Percentiles rank a stretch among this genome's conserved stretches.
Evolutionary conservation across 1,140 invertebrate species (phyloP).

Genomic region (Onthophagus taurus): DNA sequence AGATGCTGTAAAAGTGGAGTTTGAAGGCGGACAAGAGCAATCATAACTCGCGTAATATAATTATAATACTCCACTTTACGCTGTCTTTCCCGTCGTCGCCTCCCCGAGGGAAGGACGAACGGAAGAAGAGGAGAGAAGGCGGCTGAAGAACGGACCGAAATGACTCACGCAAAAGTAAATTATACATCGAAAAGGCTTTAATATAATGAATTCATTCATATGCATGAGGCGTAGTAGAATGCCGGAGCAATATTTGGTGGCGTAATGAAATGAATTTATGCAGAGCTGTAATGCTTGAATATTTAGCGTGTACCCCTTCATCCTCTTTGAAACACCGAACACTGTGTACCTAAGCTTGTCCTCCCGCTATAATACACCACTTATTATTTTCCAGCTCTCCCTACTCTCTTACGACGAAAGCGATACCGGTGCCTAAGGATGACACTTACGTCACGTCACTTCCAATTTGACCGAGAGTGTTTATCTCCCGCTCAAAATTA

Average conservation of each 20-base stretch:
- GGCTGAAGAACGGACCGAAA: constrained; percentile 40
- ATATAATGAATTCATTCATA: constrained; percentile 59
- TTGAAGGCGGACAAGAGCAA: constrained; percentile 20
- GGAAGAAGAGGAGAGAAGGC: constrained; percentile 15
- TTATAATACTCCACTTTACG: constrained; percentile 32
- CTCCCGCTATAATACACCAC: constrained; percentile 19
- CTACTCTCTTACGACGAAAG: too few relatives aligned
- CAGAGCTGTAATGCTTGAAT: constrained; percentile 54
- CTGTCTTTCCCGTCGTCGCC: constrained; percentile 26
- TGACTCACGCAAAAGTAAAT: constrained; percentile 59
- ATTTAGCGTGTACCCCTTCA: constrained; percentile 44
- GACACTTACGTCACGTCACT: too few relatives aligned
- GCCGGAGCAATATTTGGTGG: constrained; percentile 52
- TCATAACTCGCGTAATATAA: constrained; percentile 33
- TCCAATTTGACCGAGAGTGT: too few relatives aligned
- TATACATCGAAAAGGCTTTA: constrained; percentile 58
- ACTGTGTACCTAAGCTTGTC: constrained; percentile 26
- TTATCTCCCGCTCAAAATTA: too few relatives aligned
- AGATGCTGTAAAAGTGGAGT: not conserved
- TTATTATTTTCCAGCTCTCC: constrained; percentile 18
- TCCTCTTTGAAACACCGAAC: constrained; percentile 27
- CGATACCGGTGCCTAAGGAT: too few relatives aligned
- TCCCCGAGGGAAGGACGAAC: not conserved
- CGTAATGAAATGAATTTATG: constrained; percentile 57
- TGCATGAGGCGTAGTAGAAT: constrained; percentile 47